phyloP scores from a whole-genome alignment of 2,113 vertebrate species.

The Gadus chalcogrammus region DNA sequence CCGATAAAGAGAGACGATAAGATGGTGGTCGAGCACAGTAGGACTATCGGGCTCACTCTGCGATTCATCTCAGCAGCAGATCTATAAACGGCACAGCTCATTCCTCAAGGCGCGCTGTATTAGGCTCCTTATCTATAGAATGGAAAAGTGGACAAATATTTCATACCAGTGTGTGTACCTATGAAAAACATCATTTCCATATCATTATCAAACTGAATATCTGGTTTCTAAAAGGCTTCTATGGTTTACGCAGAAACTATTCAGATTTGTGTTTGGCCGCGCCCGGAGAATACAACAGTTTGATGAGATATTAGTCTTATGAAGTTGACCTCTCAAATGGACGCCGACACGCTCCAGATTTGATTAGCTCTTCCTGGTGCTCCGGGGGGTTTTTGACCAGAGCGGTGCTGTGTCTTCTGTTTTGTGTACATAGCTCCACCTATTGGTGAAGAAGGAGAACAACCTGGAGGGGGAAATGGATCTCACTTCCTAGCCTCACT shows the following conservation, averaged over 20 bases:
- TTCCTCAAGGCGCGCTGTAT: conserved; percentile 49
- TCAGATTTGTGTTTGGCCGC: conserved; percentile 35
- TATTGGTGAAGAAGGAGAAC: conserved; percentile 50
- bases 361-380: conserved; percentile 63
- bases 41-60: conserved; percentile 52
- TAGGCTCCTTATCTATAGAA: conserved; percentile 56
- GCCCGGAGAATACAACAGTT: conserved; percentile 53
- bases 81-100: conserved; percentile 65
- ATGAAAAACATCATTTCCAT: conserved; percentile 63
- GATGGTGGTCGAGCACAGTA: conserved; percentile 57
- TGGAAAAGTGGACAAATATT: conserved; percentile 53
- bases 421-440: conserved; percentile 71
- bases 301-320: conserved; percentile 60
- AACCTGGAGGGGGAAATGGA: conserved; percentile 24
- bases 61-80: conserved; percentile 61
- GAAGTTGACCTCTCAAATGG: conserved; percentile 67
- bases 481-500: conserved; percentile 27
- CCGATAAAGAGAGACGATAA: conserved; percentile 66
- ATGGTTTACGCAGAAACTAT: conserved; percentile 19
- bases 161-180: conserved; percentile 55
- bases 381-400: conserved; percentile 55
- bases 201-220: conserved; percentile 48
- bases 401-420: conserved; percentile 34
- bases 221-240: conserved; percentile 31
- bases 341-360: conserved; percentile 65